Conservation (phyloP, 2,888 invertebrate species). For the Meta bourneti region DNA sequence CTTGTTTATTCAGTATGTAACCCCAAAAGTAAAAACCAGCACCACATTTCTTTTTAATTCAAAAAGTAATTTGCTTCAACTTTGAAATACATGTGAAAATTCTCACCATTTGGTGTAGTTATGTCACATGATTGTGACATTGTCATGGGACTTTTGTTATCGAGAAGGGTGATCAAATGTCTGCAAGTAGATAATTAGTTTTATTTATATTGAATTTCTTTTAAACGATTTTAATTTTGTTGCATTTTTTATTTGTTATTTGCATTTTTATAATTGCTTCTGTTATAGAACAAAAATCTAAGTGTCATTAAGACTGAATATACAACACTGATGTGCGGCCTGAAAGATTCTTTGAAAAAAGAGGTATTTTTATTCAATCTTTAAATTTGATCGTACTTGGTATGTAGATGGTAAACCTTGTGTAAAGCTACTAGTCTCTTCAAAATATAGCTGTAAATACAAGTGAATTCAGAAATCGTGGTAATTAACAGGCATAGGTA, state of each 20-base stretch:
- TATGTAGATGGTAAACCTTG: no score
- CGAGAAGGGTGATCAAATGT: not conserved
- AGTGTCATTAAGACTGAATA: conserved; percentile 48
- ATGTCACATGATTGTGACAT: no score
- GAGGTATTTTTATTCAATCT: conserved; percentile 32
- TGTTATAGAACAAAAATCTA: conserved; percentile 43
- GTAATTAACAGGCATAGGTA: no score
- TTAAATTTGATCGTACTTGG: conserved; percentile 63
- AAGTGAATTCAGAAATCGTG: no score
- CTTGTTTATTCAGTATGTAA: no score
- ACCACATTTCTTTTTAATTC: no score
- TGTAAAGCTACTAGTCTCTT: no score
- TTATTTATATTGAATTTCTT: no score
- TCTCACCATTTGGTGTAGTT: not conserved
- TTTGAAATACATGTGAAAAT: no score
- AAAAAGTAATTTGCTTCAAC: no score
- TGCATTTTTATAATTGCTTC: not conserved
- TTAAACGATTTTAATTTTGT: not conserved
- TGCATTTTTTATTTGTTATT: not conserved
- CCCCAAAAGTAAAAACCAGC: no score
- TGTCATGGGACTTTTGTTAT: not conserved
- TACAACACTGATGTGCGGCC: conserved; percentile 37
- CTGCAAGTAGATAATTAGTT: not conserved
- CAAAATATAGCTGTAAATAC: no score
- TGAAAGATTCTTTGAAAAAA: conserved; percentile 59